Conservation (phyloP, 2,888 invertebrate genomes). For the Diarsia mendica region DNA sequence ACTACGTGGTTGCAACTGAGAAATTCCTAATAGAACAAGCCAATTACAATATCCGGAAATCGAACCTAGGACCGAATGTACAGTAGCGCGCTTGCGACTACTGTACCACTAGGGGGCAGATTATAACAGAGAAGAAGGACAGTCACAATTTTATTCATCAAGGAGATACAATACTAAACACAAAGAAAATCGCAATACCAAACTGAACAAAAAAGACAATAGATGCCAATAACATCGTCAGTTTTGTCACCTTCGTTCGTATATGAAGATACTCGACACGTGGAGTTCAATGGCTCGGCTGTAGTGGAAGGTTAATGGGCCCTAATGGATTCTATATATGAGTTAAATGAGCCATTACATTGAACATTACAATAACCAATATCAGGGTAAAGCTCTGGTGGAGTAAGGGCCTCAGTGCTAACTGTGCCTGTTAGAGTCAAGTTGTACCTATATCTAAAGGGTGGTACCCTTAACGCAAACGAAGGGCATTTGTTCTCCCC, state of each 20-base stretch:
- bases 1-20: too few relatives aligned
- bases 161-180: background rate
- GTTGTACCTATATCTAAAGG: background rate
- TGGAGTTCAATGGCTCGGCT: conserved; percentile 50
- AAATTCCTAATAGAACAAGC: too few relatives aligned
- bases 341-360: conserved; percentile 54
- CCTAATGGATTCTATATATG: conserved; percentile 60
- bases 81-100: too few relatives aligned
- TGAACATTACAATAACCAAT: conserved; percentile 29
- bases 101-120: too few relatives aligned
- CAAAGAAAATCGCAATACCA: background rate
- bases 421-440: background rate
- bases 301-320: conserved; percentile 47
- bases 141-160: background rate
- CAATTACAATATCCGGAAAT: too few relatives aligned
- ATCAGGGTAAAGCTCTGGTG: background rate
- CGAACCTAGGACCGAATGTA: too few relatives aligned
- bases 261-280: conserved; percentile 3
- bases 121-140: background rate
- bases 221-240: conserved; percentile 21
- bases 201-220: background rate
- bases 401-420: background rate
- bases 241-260: conserved; percentile 41
- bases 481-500: too few relatives aligned
- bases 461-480: too few relatives aligned